These are phyloP conservation scores for Ommatoiulus sabulosus DNA, from an alignment of 2,888 invertebrate species.

Conservation along the genomic window DNA sequence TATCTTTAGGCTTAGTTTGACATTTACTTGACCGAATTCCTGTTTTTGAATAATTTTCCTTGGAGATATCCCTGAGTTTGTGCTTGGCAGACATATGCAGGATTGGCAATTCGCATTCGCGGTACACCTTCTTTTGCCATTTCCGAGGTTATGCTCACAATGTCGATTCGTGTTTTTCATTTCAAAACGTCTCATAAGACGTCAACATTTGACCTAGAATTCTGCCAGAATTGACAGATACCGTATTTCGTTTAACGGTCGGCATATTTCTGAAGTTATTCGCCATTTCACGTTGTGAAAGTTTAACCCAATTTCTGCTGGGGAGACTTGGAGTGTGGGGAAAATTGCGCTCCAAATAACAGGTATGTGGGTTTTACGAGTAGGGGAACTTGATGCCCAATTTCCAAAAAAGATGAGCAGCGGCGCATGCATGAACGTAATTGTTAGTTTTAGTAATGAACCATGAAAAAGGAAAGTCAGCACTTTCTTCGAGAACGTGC, in stretches of 20 bases:
- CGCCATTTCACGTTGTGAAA: neutral
- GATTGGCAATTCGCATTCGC: too few relatives aligned
- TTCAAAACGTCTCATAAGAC: neutral
- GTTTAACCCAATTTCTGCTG: neutral
- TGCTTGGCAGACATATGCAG: neutral
- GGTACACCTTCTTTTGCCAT: neutral
- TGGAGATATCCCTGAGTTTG: neutral
- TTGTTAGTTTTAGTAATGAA: neutral
- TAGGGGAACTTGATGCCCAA: neutral
- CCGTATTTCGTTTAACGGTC: neutral
- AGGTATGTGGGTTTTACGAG: neutral
- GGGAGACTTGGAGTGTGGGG: neutral
- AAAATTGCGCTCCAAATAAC: neutral
- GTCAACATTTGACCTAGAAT: neutral
- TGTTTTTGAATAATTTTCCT: neutral
- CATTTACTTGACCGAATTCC: neutral
- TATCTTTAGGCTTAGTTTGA: too few relatives aligned
- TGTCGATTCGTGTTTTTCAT: conserved; percentile 2
- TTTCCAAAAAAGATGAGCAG: neutral
- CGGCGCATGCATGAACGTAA: neutral
- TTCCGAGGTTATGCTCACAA: neutral
- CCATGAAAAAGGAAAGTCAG: neutral
- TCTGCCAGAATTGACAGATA: neutral
- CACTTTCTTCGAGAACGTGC: neutral
- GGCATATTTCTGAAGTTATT: neutral